Evolutionary conservation across 2,113 vertebrate species (phyloP), one percentile per base, ranked within the genome.

Genomic region (Syngnathus typhle): DNA sequence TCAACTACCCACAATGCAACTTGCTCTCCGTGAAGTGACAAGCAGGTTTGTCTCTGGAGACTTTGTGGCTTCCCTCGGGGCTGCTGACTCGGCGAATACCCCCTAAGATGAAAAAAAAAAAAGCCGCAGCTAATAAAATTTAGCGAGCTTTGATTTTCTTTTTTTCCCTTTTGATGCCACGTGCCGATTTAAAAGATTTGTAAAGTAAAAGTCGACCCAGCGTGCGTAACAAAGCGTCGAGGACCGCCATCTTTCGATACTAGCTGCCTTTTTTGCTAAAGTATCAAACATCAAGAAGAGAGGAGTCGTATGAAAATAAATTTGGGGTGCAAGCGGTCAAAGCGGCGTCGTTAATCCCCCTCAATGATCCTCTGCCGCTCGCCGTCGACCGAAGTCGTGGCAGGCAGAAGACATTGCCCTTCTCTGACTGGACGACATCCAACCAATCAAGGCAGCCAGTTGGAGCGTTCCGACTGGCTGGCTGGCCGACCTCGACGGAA

Each of bases 141-240:
- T 19, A 51, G 49, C 49, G 49, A 51, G 47, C 74, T n/a, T 72
- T 75, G 51, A 77, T 41, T 73, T 39, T 60, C 71, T 65, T 41
- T 73, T 36, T 52, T 73, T 63, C 65, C 61, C 67, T 59, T 46
- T 18, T 21, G 21, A 55, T 55, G 52, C 52, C 23, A 55, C 11
- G 52, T 23, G 52, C 52, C 7, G 11, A 13, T 56, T 56, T 56
- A 32, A 56, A 32, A 27, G 54, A 56, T n/a, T 27, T 27, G 27
- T 27, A 27, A 27, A 27, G 27, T 27, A 27, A 27, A 27, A 27
- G 27, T 27, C 27, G 27, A 27, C 27, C 27, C 27, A 27, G 27
- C 27, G 27, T 27, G 27, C 27, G 2, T 27, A 27, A 27, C 27
- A 27, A 27, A 27, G 27, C 27, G 27, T 27, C 27, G 27, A 27